Percentiles rank a stretch among this genome's conserved stretches.
These are phyloP conservation scores for Morone saxatilis DNA, from an alignment of 2,113 vertebrate species.

Conservation along the genomic window DNA sequence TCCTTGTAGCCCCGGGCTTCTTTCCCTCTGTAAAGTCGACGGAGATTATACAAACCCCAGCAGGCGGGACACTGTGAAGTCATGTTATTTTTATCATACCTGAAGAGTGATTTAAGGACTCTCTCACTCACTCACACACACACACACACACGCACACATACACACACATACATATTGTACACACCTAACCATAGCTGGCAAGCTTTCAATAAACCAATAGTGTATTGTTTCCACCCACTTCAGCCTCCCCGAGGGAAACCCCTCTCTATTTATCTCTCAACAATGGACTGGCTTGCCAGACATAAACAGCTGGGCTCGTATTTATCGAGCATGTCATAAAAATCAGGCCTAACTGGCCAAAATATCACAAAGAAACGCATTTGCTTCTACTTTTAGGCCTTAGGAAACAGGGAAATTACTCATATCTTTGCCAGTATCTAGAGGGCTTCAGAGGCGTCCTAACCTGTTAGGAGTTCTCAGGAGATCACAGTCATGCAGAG, in stretches of 20 bases:
- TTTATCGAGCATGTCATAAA: conserved; percentile 19
- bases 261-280: conserved; percentile 50
- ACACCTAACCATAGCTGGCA: conserved; percentile 38
- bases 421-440: not conserved
- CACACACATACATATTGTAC: not conserved
- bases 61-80: conserved; percentile 51
- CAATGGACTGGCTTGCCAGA: conserved; percentile 27
- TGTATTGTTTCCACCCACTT: conserved; percentile 50
- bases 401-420: not conserved
- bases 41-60: conserved; percentile 31
- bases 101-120: conserved; percentile 62
- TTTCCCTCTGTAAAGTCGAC: conserved; percentile 24
- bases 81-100: conserved; percentile 66
- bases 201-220: conserved; percentile 36
- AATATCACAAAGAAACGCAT: not conserved
- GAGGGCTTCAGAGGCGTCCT: not conserved
- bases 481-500: not conserved
- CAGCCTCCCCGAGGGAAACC: conserved; percentile 38
- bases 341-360: not conserved
- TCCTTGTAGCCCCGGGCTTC: conserved; percentile 22
- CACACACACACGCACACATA: conserved; percentile 19
- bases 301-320: conserved; percentile 18
- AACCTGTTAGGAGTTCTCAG: not conserved
- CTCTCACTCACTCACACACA: conserved; percentile 15
- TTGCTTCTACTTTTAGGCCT: not conserved